These are phyloP conservation scores for Drosophila atripex DNA, from an alignment of 2,888 invertebrate genomes.

Conservation along the genomic window DNA sequence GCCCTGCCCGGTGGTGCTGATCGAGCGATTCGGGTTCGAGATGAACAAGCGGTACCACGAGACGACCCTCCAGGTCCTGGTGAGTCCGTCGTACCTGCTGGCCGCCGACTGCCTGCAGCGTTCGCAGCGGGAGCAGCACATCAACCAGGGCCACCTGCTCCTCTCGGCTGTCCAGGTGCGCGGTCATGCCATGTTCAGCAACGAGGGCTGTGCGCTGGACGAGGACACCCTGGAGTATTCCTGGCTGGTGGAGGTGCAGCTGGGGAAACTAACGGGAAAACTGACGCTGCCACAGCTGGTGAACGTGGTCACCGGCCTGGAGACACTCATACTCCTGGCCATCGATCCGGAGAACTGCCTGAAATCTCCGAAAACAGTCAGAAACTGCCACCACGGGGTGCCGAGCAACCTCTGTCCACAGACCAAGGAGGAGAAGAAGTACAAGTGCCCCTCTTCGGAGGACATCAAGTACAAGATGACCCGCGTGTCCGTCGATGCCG, in stretches of 20 bases:
- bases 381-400: constrained; percentile 91
- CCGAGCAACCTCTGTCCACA: constrained; percentile 89
- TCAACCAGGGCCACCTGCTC: constrained; percentile 93
- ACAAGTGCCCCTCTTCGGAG: constrained; percentile 91
- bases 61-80: constrained; percentile 94
- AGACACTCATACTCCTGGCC: constrained; percentile 93
- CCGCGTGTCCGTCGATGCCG: constrained; percentile 92
- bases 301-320: constrained; percentile 93
- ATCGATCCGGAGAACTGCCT: constrained; percentile 95
- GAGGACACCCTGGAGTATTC: constrained; percentile 98
- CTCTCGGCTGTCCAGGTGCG: constrained; percentile 93
- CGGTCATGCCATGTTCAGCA: constrained; percentile 98
- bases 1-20: constrained; percentile 94
- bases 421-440: constrained; percentile 88
- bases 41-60: constrained; percentile 97
- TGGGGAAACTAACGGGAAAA: constrained; percentile 96
- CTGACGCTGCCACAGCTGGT: constrained; percentile 95
- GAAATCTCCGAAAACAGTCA: constrained; percentile 91
- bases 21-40: constrained; percentile 97
- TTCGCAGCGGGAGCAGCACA: constrained; percentile 88
- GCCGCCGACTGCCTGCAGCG: constrained; percentile 90
- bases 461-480: constrained; percentile 97
- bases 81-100: constrained; percentile 94
- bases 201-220: constrained; percentile 93
- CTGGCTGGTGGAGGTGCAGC: constrained; percentile 97